These are phyloP conservation scores for Flabesymbios commensalis DNA, from an alignment of 2,888 invertebrate species.

Conservation along the genomic window DNA sequence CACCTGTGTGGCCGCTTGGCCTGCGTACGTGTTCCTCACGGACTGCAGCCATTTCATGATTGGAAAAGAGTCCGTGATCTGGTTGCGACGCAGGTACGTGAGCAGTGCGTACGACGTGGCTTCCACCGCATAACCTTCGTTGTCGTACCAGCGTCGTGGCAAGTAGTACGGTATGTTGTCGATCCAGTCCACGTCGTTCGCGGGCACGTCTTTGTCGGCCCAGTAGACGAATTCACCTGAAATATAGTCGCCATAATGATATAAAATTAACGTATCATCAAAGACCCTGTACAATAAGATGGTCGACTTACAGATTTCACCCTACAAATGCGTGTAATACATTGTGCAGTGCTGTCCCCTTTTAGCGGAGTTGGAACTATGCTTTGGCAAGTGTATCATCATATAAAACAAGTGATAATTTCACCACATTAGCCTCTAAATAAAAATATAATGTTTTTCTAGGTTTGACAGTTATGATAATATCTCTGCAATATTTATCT, in stretches of 20 bases:
- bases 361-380: no score
- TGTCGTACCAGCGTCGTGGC: conserved; percentile 76
- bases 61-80: conserved; percentile 26
- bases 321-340: no score
- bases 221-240: conserved; percentile 44
- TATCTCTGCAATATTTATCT: no score
- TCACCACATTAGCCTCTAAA: no score
- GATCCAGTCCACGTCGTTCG: conserved; percentile 47
- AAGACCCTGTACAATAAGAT: no score
- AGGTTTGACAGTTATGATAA: no score
- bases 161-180: conserved; percentile 74
- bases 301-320: no score
- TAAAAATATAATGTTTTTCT: no score
- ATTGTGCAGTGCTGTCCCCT: no score
- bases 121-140: conserved; percentile 90
- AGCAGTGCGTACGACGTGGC: conserved; percentile 90
- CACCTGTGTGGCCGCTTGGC: conserved; percentile 57
- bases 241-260: not conserved
- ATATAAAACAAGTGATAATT: no score
- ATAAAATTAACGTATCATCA: no score
- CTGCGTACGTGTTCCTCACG: conserved; percentile 57
- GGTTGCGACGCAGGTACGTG: conserved; percentile 67
- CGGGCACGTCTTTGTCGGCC: conserved; percentile 47
- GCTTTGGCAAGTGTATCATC: no score
- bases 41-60: conserved; percentile 59